Base-by-base conservation (phyloP, 2,888 invertebrate species). In the Ormyrus thymus region DNA sequence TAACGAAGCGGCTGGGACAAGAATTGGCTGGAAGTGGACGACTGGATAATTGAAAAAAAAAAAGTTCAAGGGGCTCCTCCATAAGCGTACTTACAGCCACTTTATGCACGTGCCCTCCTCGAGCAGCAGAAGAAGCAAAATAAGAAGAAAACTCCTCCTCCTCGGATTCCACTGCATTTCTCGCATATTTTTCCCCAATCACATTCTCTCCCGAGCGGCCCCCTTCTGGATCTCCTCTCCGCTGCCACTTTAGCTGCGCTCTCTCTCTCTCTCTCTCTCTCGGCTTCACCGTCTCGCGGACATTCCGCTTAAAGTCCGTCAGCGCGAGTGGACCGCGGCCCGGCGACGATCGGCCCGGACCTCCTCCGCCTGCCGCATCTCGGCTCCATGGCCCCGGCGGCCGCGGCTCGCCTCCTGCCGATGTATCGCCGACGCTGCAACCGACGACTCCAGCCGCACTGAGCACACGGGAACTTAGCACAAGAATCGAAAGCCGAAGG, bases 61-160 rank as follows among this genome's bases (percentile, higher is more conserved):
- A n/a, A n/a, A n/a, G n/a, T 72, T 68, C 72, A 72, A 72, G 77
- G 29, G 72, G 77, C 69, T 58, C 2, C 6, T 29, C 29, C 29
- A 29, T 29, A 29, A 48, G 70, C 64, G 66, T 82, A 89, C 90
- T 90, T 84, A 90, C 90, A 90, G 85, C 90, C 90, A 90, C 87
- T 90, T 90, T 84, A 90, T 90, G 86, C 89, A 89, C 83, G 84
- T 83, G 83, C 86, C 89, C 80, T 84, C 84, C 77, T 87, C 85
- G 55, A 86, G 82, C 79, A 87, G 83, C 61, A 88, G 80, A 58
- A 88, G 78, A 8, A 74, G 70, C 64, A 86, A 78, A 76, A 87
- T 78, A 78, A 80, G 62, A 78, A 79, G 81, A 70, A 73, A 59
- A 64, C 56, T 13, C 15, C 58, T 66, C 15, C 58, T 66, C 70